A percentile compares a stretch with the other conserved stretches of the same genome.
Evolutionary conservation across 2,888 invertebrate genomes (phyloP).

Genomic region (Stegophylla sp.): DNA sequence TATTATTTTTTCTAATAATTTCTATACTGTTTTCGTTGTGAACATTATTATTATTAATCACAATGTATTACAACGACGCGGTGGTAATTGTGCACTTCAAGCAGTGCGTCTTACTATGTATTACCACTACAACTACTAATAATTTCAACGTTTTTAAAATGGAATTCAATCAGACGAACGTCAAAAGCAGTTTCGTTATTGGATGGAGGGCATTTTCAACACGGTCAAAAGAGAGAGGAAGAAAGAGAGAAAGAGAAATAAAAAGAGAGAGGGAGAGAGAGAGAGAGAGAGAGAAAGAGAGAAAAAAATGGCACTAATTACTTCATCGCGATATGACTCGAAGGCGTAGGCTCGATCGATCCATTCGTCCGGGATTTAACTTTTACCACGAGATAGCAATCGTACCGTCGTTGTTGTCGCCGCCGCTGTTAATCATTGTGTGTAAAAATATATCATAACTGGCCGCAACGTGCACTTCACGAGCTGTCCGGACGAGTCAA

Average conservation of each 20-base stretch:
- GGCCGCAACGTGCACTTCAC: no score
- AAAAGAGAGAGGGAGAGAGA: not conserved
- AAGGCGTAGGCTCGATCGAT: constrained; percentile 32
- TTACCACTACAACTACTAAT: no score
- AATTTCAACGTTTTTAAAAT: not conserved
- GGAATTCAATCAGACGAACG: constrained; percentile 45
- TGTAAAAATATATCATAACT: no score
- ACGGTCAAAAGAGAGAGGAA: not conserved
- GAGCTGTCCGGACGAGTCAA: no score
- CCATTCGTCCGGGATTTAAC: constrained; percentile 13
- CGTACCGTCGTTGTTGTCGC: fast-evolving
- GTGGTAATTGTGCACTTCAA: constrained; percentile 43
- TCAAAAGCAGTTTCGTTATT: constrained; percentile 40
- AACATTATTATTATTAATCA: not conserved
- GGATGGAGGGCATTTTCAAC: constrained; percentile 16
- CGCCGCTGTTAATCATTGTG: not conserved
- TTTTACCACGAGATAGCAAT: not conserved
- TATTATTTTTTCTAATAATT: no score
- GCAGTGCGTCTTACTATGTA: not conserved
- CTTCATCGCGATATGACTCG: constrained; percentile 35
- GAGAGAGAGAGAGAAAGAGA: not conserved
- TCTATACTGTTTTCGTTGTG: not conserved
- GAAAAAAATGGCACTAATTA: constrained; percentile 13
- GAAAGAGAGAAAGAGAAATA: not conserved
- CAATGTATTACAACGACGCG: not conserved